Conservation (phyloP, 2,888 invertebrate genomes). For the Drosophila borealis region DNA sequence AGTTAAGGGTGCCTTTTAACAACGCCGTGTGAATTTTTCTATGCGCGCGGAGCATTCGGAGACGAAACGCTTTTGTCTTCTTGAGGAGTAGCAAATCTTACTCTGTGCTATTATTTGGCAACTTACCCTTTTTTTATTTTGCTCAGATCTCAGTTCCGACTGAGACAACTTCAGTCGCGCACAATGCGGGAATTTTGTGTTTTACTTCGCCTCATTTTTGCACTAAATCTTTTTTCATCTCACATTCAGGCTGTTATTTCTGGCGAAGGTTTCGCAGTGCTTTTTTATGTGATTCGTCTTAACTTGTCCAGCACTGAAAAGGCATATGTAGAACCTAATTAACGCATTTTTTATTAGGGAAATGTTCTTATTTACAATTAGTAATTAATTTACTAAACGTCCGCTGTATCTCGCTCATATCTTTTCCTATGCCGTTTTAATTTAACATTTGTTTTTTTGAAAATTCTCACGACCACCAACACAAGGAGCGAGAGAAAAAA, state of each 20-base stretch:
- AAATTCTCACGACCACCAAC: slow-evolving; percentile 72
- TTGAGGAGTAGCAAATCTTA: slow-evolving; percentile 48
- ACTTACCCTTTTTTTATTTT: slow-evolving; percentile 58
- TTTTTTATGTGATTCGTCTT: no score
- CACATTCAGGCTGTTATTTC: no score
- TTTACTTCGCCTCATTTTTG: slow-evolving; percentile 1
- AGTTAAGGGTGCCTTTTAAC: slow-evolving; percentile 65
- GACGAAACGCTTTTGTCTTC: not conserved
- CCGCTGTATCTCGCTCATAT: slow-evolving; percentile 5
- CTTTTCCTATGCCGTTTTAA: slow-evolving; percentile 12
- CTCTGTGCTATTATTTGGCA: slow-evolving; percentile 35
- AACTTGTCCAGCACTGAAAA: no score
- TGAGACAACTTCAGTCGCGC: slow-evolving; percentile 7
- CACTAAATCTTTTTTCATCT: not conserved
- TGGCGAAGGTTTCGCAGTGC: no score
- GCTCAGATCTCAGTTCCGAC: not conserved
- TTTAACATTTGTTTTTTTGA: slow-evolving; percentile 41
- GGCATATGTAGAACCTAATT: slow-evolving; percentile 14
- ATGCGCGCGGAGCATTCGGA: slow-evolving; percentile 4
- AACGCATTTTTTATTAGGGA: slow-evolving; percentile 14
- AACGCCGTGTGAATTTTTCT: slow-evolving; percentile 65
- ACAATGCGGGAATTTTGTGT: slow-evolving; percentile 17
- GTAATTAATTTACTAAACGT: slow-evolving; percentile 29
- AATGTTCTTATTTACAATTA: slow-evolving; percentile 32
- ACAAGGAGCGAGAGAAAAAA: slow-evolving; percentile 45